Evolutionary conservation across 2,888 invertebrate species (phyloP).

Genomic region (Amphiduros pacificus): DNA sequence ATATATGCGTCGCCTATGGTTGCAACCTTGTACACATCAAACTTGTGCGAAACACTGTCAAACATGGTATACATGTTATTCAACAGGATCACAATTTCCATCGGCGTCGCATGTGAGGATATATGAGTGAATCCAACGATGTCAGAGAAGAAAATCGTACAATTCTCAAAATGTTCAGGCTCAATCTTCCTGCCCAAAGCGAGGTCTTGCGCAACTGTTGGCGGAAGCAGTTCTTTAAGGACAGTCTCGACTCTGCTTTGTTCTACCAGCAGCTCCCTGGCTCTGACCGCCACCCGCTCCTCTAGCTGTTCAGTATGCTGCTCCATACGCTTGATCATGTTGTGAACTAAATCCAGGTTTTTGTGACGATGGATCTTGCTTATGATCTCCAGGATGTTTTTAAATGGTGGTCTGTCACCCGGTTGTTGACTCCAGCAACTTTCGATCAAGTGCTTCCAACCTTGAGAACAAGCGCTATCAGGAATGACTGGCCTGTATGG

Average conservation of each 20-base stretch:
- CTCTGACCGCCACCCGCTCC: slow-evolving; percentile 87
- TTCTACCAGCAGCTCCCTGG: slow-evolving; percentile 92
- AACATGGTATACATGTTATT: slow-evolving; percentile 96
- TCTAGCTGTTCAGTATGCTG: slow-evolving; percentile 94
- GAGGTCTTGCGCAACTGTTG: slow-evolving; percentile 64
- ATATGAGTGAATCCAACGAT: slow-evolving; percentile 49
- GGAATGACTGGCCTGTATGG: too few relatives aligned
- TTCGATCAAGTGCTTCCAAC: too few relatives aligned
- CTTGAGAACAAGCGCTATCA: too few relatives aligned
- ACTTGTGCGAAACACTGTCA: slow-evolving; percentile 90
- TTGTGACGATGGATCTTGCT: too few relatives aligned
- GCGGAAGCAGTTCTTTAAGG: slow-evolving; percentile 88
- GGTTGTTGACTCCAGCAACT: slow-evolving; percentile 43
- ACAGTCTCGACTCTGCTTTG: slow-evolving; percentile 95
- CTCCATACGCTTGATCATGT: slow-evolving; percentile 90
- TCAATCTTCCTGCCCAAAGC: slow-evolving; percentile 57
- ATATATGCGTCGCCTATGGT: slow-evolving; percentile 32
- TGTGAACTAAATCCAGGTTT: slow-evolving; percentile 67
- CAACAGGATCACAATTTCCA: slow-evolving; percentile 77
- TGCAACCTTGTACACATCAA: slow-evolving; percentile 55
- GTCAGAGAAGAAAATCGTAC: slow-evolving; percentile 61
- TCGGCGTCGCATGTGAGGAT: slow-evolving; percentile 17
- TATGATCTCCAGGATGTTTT: too few relatives aligned
- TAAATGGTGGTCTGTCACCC: slow-evolving; percentile 36
- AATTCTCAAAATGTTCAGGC: slow-evolving; percentile 57